phyloP scores from a whole-genome alignment of 2,888 invertebrate species.

The Podotricha telesiphe region DNA sequence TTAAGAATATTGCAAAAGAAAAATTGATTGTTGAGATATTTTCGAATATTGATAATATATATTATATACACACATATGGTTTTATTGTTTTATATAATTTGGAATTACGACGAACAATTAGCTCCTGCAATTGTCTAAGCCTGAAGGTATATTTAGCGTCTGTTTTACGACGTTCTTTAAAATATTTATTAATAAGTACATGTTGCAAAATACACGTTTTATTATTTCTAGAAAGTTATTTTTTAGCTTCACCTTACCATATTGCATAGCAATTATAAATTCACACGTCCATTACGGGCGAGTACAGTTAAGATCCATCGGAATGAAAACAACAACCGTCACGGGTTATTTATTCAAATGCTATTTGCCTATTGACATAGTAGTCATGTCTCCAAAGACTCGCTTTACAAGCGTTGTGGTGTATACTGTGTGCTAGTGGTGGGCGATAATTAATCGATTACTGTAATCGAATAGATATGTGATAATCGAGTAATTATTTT shows the following conservation, averaged over 20 bases:
- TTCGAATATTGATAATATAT: conserved; percentile 13
- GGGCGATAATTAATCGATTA: conserved; percentile 15
- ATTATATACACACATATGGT: conserved; percentile 11
- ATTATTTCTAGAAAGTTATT: conserved; percentile 44
- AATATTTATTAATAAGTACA: conserved; percentile 41
- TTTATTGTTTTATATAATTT: conserved; percentile 13
- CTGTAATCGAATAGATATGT: conserved; percentile 19
- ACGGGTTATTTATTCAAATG: conserved; percentile 68
- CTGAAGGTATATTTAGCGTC: conserved; percentile 34
- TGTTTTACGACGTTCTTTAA: conserved; percentile 34
- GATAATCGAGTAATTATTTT: conserved; percentile 15
- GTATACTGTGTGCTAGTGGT: not conserved
- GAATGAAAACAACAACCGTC: conserved; percentile 60
- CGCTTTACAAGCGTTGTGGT: conserved; percentile 5
- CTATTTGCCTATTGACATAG: conserved; percentile 69
- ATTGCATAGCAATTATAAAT: conserved; percentile 63
- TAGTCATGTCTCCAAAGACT: conserved; percentile 56
- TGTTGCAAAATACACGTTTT: conserved; percentile 39
- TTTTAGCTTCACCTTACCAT: conserved; percentile 35
- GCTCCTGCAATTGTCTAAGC: conserved; percentile 23
- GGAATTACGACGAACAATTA: conserved; percentile 24
- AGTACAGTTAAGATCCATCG: conserved; percentile 73
- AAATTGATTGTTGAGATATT: conserved; percentile 13
- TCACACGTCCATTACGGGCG: conserved; percentile 61
- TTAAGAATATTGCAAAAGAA: not conserved